Base-by-base conservation (phyloP, 2,113 vertebrate genomes). In the Papio anubis region DNA sequence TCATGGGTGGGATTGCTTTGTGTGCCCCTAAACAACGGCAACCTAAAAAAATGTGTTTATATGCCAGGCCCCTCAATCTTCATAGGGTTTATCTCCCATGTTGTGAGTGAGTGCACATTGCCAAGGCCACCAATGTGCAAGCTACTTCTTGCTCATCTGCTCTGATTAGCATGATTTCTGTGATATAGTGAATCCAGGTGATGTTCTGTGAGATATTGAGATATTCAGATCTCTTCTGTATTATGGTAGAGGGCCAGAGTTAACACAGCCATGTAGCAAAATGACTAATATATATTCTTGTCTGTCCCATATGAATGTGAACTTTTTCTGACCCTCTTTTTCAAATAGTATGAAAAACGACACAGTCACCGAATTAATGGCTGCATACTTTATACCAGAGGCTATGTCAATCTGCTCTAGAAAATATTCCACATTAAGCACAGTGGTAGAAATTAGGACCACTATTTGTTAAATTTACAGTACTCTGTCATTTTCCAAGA, bases 401-500 rank as follows among this genome's bases (percentile, higher is more conserved):
- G 9, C 59, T 86, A 17, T 40, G 30, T 78, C 82, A 70, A 89
- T 89, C 20, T 73, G 43, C 32, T 91, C 9, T 80, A 86, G n/a
- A 14, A 45, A 97, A 90, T 87, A 93, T 80, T 55, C 73, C 38
- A 90, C 45, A 78, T 92, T 3, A 82, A 84, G 61, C 8, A 94
- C 68, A 76, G 55, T 84, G n/a, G 32, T 52, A 81, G 43, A 95
- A 91, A 81, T 68, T 90, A 88, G 45, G 76, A 59, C 38, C 48
- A 72, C 45, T 48, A 83, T 13, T 79, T 91, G 6, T 64, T 90
- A 72, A 86, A 35, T 59, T 79, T 89, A 82, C 2, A 80, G 75
- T 57, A n/a, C 13, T 87, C 73, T 80, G 27, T 87, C 25, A 88
- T 96, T 92, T 93, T 93, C 50, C 79, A 96, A 89, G 61, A 83